These are phyloP conservation scores for Apis cerana DNA, from an alignment of 1,140 invertebrate genomes.

Conservation along the genomic window DNA sequence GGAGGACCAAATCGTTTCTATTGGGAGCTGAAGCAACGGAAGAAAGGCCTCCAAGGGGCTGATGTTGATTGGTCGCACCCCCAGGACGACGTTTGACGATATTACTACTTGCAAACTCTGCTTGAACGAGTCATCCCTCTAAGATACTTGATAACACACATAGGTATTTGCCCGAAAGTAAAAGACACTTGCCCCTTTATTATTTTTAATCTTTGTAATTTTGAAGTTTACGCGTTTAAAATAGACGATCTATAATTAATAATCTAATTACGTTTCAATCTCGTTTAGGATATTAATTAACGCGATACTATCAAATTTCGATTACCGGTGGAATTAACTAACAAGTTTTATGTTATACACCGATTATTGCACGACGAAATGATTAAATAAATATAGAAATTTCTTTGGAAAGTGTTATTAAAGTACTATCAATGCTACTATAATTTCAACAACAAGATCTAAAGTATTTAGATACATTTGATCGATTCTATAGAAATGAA, in stretches of 20 bases:
- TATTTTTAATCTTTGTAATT: too few species aligned
- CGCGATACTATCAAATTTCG: neutral
- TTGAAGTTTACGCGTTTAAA: too few species aligned
- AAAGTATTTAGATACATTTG: too few species aligned
- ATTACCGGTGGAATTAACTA: neutral
- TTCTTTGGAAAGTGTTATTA: too few species aligned
- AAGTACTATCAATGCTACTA: too few species aligned
- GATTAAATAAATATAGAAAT: too few species aligned
- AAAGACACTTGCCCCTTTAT: too few species aligned
- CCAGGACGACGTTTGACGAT: slow-evolving; percentile 62
- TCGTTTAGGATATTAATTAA: slow-evolving; percentile 7
- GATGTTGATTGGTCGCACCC: slow-evolving; percentile 72
- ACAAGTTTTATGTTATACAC: neutral
- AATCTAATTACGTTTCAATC: slow-evolving; percentile 35
- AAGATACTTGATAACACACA: slow-evolving; percentile 25
- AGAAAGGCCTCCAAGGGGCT: slow-evolving; percentile 72
- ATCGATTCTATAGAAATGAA: too few species aligned
- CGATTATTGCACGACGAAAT: neutral
- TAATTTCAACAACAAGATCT: too few species aligned
- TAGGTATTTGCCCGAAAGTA: neutral
- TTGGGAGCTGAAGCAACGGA: slow-evolving; percentile 56
- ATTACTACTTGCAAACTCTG: slow-evolving; percentile 46
- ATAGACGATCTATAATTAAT: neutral
- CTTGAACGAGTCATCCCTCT: slow-evolving; percentile 36
- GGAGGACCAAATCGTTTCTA: slow-evolving; percentile 51